Evolutionary conservation across 2,888 invertebrate genomes (phyloP).

Genomic region (Dasysyrphus albostriatus): DNA sequence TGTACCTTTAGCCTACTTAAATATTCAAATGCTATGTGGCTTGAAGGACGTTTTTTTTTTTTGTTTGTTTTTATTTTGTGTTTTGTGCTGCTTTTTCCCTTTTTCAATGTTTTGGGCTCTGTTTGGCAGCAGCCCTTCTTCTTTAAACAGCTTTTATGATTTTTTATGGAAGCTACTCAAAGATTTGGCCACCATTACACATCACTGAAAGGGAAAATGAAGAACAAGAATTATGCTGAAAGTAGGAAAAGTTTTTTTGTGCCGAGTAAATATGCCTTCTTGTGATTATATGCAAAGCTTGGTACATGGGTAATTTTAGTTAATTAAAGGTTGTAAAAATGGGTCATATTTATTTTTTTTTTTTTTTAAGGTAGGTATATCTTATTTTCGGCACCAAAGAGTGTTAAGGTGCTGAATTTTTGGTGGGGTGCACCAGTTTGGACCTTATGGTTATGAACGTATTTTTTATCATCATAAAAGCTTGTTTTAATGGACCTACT

Average conservation of each 20-base stretch:
- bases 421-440: conserved; percentile 33
- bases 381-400: conserved; percentile 37
- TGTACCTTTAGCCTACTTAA: conserved; percentile 51
- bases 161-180: conserved; percentile 67
- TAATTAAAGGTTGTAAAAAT: conserved; percentile 75
- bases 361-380: not conserved
- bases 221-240: conserved; percentile 35
- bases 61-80: conserved; percentile 2
- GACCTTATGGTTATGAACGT: conserved; percentile 35
- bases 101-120: conserved; percentile 21
- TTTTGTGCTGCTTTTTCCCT: not conserved
- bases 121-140: conserved; percentile 32
- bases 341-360: conserved; percentile 46
- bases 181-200: conserved; percentile 63
- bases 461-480: conserved; percentile 11
- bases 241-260: conserved; percentile 51
- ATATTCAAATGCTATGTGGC: conserved; percentile 69
- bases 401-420: conserved; percentile 44
- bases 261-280: conserved; percentile 39
- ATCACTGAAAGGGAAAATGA: conserved; percentile 26
- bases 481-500: conserved; percentile 17
- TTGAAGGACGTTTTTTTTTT: conserved; percentile 41
- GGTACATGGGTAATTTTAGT: conserved; percentile 73
- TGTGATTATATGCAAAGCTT: conserved; percentile 62
- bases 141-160: conserved; percentile 55